A percentile compares a stretch with the other conserved stretches of the same genome.
Conservation (phyloP, 2,888 invertebrate species). For the Tenthredo livida region DNA sequence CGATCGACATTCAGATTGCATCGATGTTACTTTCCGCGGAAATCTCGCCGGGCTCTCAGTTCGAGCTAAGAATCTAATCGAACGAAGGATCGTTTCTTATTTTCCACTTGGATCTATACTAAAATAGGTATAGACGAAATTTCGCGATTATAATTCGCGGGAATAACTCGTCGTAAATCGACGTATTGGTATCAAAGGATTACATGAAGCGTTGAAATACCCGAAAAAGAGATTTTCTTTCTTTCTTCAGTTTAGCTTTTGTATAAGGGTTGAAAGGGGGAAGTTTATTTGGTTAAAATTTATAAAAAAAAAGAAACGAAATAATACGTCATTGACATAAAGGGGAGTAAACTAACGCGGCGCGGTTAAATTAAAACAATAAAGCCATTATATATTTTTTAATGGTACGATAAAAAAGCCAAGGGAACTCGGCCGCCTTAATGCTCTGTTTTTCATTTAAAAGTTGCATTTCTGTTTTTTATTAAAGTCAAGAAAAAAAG, state of each 20-base stretch:
- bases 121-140: neutral
- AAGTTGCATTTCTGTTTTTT: neutral
- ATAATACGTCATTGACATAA: neutral
- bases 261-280: neutral
- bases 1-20: conserved; percentile 47
- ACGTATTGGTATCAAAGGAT: neutral
- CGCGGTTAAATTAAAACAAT: neutral
- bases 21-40: conserved; percentile 39
- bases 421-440: neutral
- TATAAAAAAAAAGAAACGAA: neutral
- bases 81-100: neutral
- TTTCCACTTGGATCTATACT: neutral
- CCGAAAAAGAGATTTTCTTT: neutral
- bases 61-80: conserved; percentile 19
- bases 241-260: neutral
- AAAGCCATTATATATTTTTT: neutral
- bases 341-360: neutral
- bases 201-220: neutral
- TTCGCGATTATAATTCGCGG: neutral
- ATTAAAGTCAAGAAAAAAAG: neutral
- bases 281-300: neutral
- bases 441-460: neutral
- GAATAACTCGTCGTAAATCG: neutral
- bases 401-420: neutral
- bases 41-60: conserved; percentile 17